phyloP scores from a whole-genome alignment of 2,888 invertebrate species.

The Pollenia labialis region DNA sequence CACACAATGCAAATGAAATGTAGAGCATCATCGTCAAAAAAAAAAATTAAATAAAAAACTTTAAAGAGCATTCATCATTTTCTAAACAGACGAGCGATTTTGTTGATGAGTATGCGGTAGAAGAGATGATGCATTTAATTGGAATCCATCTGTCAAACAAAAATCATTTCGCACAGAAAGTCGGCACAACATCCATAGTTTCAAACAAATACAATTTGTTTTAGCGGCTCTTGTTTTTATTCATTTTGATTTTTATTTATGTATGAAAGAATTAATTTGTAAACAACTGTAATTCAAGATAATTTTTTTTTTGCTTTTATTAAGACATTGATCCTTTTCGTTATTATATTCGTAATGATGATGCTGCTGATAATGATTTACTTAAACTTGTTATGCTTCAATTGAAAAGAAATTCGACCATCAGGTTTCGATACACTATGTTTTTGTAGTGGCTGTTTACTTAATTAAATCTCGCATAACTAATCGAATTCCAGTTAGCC shows the following conservation, averaged over 20 bases:
- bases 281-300: conserved; percentile 68
- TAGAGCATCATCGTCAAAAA: conserved; percentile 20
- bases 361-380: conserved; percentile 19
- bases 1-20: conserved; percentile 50
- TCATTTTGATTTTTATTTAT: neutral
- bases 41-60: conserved; percentile 19
- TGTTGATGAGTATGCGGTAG: neutral
- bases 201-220: conserved; percentile 44
- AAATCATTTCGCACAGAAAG: conserved; percentile 75
- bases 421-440: neutral
- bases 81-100: conserved; percentile 41
- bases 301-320: conserved; percentile 60
- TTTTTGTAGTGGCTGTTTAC: too few species aligned
- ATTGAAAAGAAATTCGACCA: neutral
- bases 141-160: conserved; percentile 76
- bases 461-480: too few species aligned
- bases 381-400: conserved; percentile 12
- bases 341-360: conserved; percentile 16
- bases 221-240: conserved; percentile 5
- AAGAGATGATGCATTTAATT: conserved; percentile 56
- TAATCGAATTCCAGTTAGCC: too few species aligned
- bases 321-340: conserved; percentile 36
- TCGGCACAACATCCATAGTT: conserved; percentile 69
- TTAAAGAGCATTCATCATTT: conserved; percentile 72
- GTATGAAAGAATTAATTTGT: conserved; percentile 55